Evolutionary conservation across 2,888 invertebrate genomes (phyloP).

Genomic region (Malacosoma neustria): DNA sequence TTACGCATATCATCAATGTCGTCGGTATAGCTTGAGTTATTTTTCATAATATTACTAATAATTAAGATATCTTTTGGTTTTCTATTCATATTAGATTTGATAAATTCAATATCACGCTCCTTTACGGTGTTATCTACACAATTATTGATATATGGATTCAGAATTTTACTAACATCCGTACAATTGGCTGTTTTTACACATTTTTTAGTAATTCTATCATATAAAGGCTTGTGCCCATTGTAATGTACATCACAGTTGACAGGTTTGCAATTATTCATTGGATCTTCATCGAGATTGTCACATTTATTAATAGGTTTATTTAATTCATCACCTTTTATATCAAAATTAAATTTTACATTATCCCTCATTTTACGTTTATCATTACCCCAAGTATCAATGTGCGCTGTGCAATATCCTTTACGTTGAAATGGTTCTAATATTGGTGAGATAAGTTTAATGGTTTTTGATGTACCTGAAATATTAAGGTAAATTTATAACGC

Average conservation of each 20-base stretch:
- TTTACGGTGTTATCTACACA: conserved; percentile 29
- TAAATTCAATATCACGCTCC: conserved; percentile 33
- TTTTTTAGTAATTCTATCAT: conserved; percentile 24
- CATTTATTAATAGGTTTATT: conserved; percentile 25
- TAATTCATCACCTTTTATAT: conserved; percentile 26
- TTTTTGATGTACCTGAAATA: conserved; percentile 31
- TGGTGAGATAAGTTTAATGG: conserved; percentile 40
- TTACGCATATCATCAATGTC: not conserved
- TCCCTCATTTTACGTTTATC: conserved; percentile 29
- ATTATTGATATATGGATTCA: conserved; percentile 36
- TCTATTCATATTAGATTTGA: conserved; percentile 26
- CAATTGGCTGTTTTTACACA: conserved; percentile 35
- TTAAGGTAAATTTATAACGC: too few species aligned
- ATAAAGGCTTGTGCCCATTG: conserved; percentile 40
- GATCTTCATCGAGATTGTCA: conserved; percentile 38
- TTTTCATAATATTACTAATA: conserved; percentile 20
- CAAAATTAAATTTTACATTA: conserved; percentile 38
- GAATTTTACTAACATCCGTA: conserved; percentile 21
- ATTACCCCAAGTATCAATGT: conserved; percentile 36
- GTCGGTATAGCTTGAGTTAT: not conserved
- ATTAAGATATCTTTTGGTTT: conserved; percentile 34
- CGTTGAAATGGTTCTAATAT: conserved; percentile 37
- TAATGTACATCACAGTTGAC: conserved; percentile 51
- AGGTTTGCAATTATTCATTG: conserved; percentile 44
- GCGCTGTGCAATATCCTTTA: conserved; percentile 39